Percentiles rank a stretch among this genome's conserved stretches.
Evolutionary conservation across 2,113 vertebrate species (phyloP).

Genomic region (Amazona guildingii): DNA sequence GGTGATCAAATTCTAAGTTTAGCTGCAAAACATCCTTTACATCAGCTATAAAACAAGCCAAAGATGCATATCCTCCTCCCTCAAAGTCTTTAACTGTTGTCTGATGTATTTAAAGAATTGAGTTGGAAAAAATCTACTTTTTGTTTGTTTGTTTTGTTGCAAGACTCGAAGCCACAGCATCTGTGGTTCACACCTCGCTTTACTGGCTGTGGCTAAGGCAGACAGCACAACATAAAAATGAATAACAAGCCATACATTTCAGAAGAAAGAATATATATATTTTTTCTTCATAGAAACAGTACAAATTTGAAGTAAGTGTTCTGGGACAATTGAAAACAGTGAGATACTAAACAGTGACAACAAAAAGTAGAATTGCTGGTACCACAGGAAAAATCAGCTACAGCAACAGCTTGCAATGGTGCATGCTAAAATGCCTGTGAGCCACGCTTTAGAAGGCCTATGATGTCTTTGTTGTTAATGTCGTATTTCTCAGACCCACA

Average conservation of each 20-base stretch:
- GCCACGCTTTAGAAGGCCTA: not conserved
- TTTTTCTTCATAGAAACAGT: not conserved
- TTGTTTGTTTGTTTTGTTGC: not conserved
- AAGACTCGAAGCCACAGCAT: not conserved
- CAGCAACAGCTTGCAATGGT: not conserved
- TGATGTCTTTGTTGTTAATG: not conserved
- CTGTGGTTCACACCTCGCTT: not conserved
- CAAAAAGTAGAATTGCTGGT: not conserved
- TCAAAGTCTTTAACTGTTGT: not conserved
- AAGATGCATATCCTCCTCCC: not conserved
- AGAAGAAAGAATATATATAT: not conserved
- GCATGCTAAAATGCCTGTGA: not conserved
- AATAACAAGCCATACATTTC: not conserved
- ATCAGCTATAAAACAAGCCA: not conserved
- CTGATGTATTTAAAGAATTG: not conserved
- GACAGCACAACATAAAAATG: not conserved
- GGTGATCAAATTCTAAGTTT: not conserved
- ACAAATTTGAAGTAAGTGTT: not conserved
- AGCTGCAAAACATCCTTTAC: not conserved
- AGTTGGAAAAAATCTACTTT: not conserved
- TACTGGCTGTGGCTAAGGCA: not conserved
- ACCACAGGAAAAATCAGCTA: not conserved
- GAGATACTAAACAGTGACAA: not conserved
- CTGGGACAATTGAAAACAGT: not conserved
- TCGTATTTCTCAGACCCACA: not conserved